Base-by-base conservation (phyloP, 2,888 invertebrate species). In the Clistopyga incitator region DNA sequence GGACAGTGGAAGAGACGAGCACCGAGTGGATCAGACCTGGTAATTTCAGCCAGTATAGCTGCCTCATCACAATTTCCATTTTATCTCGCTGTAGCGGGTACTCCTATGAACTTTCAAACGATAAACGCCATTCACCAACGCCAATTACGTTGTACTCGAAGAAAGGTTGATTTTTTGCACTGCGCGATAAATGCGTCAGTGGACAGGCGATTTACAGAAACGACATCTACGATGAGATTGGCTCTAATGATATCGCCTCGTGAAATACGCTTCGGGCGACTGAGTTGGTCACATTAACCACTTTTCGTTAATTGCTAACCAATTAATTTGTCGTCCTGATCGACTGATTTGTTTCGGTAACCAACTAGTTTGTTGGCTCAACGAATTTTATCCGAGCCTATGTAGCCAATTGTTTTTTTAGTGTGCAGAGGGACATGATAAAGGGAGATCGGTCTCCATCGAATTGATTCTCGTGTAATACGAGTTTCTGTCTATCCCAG, bases 381-480 rank as follows among this genome's bases (percentile, higher is more conserved):
- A n/a, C n/a, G n/a, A n/a, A n/a, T n/a, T n/a, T n/a, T n/a, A n/a
- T n/a, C n/a, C n/a, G n/a, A n/a, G n/a, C n/a, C n/a, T n/a, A n/a
- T n/a, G n/a, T n/a, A n/a, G n/a, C n/a, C n/a, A n/a, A n/a, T n/a
- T n/a, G n/a, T n/a, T n/a, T n/a, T n/a, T n/a, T n/a, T n/a, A n/a
- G n/a, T 25, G 42, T 65, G 56, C 71, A 38, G 65, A 29, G 38
- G 38, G 3, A 3, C 0, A 11, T 11, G 15, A 64, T 23, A 67
- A n/a, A 20, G 52, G 54, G 42, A 78, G 45, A 78, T 45, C 13
- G 18, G 42, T 6, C 2, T 34, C 50, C n/a, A 75, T 75, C 20
- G 38, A 75, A 64, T 61, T 29, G 34, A 52, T 29, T 61, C n/a
- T 38, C 20, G 34, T 74, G 38, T 64, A 38, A 20, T 50, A 75